Conservation (phyloP, 2,888 invertebrate genomes). For the Tuta absoluta region DNA sequence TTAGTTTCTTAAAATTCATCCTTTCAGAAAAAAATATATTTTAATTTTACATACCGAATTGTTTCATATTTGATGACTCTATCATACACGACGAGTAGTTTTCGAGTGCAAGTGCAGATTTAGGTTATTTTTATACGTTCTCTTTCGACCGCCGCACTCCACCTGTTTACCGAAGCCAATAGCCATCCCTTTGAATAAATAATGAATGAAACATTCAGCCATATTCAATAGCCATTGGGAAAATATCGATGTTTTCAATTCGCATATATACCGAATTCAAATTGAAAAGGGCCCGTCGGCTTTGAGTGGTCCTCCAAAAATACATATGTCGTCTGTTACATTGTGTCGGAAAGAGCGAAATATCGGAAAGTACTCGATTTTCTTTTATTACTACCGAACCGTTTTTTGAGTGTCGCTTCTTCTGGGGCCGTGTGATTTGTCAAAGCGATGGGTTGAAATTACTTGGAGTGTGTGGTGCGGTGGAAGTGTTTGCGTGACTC, state of each 20-base stretch:
- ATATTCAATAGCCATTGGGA: background rate
- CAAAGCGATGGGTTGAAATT: conserved; percentile 9
- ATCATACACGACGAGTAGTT: too few relatives aligned
- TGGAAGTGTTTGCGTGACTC: background rate
- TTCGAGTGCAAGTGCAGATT: background rate
- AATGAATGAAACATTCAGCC: conserved; percentile 15
- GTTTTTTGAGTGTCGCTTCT: conserved; percentile 3
- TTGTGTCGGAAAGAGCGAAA: conserved; percentile 19
- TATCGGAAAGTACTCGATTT: conserved; percentile 24
- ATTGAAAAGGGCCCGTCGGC: conserved; percentile 18
- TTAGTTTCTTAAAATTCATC: too few relatives aligned
- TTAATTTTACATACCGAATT: too few relatives aligned
- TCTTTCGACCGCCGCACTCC: background rate
- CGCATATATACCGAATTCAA: conserved; percentile 9
- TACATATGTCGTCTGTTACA: conserved; percentile 21
- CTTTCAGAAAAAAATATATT: too few relatives aligned
- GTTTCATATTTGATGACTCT: too few relatives aligned
- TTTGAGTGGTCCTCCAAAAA: conserved; percentile 21
- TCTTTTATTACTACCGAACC: conserved; percentile 14
- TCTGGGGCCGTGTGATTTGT: conserved; percentile 12
- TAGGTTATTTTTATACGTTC: background rate
- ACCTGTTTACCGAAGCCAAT: conserved; percentile 5
- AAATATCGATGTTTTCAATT: conserved; percentile 11
- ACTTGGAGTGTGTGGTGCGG: background rate
- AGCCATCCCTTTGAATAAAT: conserved; percentile 10